Conservation (phyloP, 2,113 vertebrate genomes). For the Neogobius melanostomus region DNA sequence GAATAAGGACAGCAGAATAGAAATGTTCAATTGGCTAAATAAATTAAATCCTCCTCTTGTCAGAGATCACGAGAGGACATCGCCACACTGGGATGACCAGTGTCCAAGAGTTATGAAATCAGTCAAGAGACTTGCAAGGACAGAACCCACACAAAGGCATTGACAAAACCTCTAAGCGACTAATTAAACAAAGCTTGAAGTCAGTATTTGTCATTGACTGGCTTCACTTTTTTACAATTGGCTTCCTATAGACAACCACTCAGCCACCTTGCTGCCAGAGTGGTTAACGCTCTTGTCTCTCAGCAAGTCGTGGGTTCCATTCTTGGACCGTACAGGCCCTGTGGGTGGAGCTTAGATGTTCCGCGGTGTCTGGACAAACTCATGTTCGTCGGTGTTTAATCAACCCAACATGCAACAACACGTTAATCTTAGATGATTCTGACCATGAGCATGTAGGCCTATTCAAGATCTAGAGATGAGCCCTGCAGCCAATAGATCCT, state of each 20-base stretch:
- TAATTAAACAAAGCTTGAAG: constrained; percentile 34
- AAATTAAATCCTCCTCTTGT: not conserved
- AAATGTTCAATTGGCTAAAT: not conserved
- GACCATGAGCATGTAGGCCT: no score
- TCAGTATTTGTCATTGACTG: constrained; percentile 1
- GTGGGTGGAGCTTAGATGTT: no score
- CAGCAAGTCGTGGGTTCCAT: no score
- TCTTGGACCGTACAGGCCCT: no score
- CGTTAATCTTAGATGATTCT: no score
- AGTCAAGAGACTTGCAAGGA: constrained; percentile 19
- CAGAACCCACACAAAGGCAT: constrained; percentile 34
- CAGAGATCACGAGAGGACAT: constrained; percentile 54
- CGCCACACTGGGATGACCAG: constrained; percentile 36
- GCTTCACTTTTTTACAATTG: constrained; percentile 5
- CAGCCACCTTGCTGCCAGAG: no score
- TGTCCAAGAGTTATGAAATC: constrained; percentile 34
- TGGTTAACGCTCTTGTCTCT: no score
- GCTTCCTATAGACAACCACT: not conserved
- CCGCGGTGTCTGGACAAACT: no score
- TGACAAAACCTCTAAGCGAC: constrained; percentile 44
- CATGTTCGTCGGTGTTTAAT: no score
- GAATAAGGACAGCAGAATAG: not conserved
- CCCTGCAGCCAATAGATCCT: no score
- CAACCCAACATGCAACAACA: no score
- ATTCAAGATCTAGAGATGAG: no score